Evolutionary conservation across 2,888 invertebrate species (phyloP), one percentile per base, ranked within the genome.

Genomic region (Glyphotaelius pellucidus): DNA sequence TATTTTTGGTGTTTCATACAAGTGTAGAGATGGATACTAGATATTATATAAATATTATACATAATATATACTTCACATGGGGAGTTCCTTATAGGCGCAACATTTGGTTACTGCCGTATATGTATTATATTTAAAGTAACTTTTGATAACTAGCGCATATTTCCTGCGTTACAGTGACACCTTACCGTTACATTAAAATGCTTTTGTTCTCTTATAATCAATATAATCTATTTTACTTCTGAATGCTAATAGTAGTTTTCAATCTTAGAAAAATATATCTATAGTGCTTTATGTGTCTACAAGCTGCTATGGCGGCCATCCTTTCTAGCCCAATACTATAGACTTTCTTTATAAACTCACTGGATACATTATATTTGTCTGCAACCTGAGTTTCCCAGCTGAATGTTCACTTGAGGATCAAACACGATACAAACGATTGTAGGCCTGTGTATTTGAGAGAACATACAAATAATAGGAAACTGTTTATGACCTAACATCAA

Each of bases 391-490:
- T 31, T 14, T 81, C 81, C 38, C 38, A 3, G 15, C 32, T 25
- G 38, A 84, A 84, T 84, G 31, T 84, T 25, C 84, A 32, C 81
- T 81, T 32, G 30, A 32, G 38, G 84, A 38, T 84, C 25, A 3
- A 84, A 84, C 84, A 38, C 38, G n/a, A 25, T 32, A 84, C 25
- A 81, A 84, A 84, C 25, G 47, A n/a, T 47, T 86, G 42, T 86
- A 86, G 86, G 52, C 86, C 86, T 42, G 79, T 79, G 88, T 80
- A 79, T 80, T 80, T 90, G 79, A 81, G 35, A 47, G 80, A 88
- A 88, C 67, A 80, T 88, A 91, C 83, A 91, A 91, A 89, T 80
- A 91, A 89, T 89, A 89, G 89, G 89, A 91, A 91, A 89, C 52
- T 42, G 38, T 91, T 87, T 91, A 89, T 84, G 88, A 84, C 81